Evolutionary conservation across 92 coral and sea anemone genomes (phyloP).

Genomic region (Metridium senile): DNA sequence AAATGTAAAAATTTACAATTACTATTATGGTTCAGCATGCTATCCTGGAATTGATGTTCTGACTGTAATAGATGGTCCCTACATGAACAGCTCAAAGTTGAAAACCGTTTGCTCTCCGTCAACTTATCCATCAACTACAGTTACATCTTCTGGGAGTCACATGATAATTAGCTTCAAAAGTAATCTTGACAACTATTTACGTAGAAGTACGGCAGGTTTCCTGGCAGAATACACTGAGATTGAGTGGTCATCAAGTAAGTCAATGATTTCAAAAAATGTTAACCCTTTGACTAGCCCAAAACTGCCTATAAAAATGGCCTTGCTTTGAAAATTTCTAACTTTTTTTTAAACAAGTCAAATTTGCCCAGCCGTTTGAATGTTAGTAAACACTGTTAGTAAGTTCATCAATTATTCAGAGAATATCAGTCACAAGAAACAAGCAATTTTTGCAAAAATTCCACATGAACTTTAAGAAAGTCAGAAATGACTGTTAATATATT

Average conservation of each 20-base stretch:
- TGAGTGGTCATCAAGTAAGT: neutral
- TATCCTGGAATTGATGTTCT: neutral
- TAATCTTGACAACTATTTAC: conserved; percentile 9
- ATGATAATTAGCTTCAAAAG: conserved; percentile 47
- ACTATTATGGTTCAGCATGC: neutral
- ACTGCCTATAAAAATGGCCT: no score
- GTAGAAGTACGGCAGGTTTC: neutral
- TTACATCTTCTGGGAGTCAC: conserved; percentile 30
- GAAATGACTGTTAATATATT: no score
- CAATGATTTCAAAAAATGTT: no score
- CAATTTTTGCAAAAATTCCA: no score
- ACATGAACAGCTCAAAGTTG: neutral
- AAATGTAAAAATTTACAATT: neutral
- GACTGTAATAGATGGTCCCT: conserved; percentile 13
- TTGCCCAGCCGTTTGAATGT: no score
- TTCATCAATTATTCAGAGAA: no score
- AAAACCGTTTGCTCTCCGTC: neutral
- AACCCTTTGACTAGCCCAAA: no score
- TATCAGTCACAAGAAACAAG: no score
- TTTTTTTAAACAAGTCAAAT: no score
- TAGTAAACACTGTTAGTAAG: no score
- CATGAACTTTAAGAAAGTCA: no score
- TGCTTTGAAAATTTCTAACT: no score
- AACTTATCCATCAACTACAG: neutral
- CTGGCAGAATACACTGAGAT: neutral